Evolutionary conservation across 2,888 invertebrate genomes (phyloP).

Genomic region (Loripinus fragilis): DNA sequence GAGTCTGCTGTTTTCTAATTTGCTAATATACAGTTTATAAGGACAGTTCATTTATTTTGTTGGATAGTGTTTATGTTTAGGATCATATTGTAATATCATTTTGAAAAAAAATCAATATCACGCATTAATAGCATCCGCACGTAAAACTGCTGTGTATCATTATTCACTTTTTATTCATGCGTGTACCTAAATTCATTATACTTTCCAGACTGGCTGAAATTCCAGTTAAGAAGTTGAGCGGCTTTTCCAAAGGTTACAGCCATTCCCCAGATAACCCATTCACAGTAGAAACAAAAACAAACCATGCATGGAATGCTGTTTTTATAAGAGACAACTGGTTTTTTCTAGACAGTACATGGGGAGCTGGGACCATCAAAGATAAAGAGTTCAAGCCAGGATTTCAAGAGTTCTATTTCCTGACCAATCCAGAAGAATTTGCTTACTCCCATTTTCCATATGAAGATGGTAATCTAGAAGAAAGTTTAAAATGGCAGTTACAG

Average conservation of each 20-base stretch:
- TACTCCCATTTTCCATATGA: constrained; percentile 38
- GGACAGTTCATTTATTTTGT: no score
- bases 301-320: constrained; percentile 64
- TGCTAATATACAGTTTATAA: no score
- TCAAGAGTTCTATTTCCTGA: constrained; percentile 49
- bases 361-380: constrained; percentile 47
- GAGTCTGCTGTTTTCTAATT: no score
- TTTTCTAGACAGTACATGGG: constrained; percentile 60
- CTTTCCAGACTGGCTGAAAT: constrained; percentile 44
- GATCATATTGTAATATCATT: no score
- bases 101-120: no score
- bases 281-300: constrained; percentile 23
- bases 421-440: constrained; percentile 40
- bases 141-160: no score
- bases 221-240: constrained; percentile 45
- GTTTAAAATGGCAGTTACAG: constrained; percentile 43
- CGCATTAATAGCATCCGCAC: no score
- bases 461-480: constrained; percentile 21
- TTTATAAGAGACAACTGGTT: constrained; percentile 43
- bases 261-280: constrained; percentile 39
- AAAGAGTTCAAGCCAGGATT: constrained; percentile 32
- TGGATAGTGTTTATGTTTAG: no score
- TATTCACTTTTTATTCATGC: no score
- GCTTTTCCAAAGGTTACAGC: constrained; percentile 55
- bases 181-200: no score